Base-by-base conservation (phyloP, 2,113 vertebrate genomes). In the Ammospiza caudacuta region DNA sequence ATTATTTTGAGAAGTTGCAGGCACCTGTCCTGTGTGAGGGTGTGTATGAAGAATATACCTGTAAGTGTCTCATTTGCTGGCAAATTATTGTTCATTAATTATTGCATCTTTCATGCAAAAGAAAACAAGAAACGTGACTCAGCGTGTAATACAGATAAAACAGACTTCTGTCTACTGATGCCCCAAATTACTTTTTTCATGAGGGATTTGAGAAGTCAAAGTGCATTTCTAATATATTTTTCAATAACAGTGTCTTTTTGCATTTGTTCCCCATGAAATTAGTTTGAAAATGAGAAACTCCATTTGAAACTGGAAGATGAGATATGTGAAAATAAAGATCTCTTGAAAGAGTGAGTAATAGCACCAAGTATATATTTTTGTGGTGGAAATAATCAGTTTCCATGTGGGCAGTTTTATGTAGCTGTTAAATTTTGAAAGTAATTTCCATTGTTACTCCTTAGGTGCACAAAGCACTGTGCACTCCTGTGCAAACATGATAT, bases 271-370 rank as follows among this genome's bases (percentile, higher is more conserved):
- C 75, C 89, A 43, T 57, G 69, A 69, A 96, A 97, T 73, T 94
- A 99, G 99, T 98, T 99, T 98, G 98, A 98, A 98, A 99, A 99
- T 97, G 99, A 99, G 98, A 98, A 97, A 94, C 98, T 99, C 74
- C 99, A 97, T 95, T 97, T 99, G 90, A 99, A 99, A 96, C 96
- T 99, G 96, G 99, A 99, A 96, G 98, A 99, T 88, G 98, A 98
- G 97, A 98, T 99, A 52, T 97, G 98, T 98, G 98, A 99, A 98
- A 99, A 99, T 97, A 98, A 99, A 96, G 98, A 99, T 96, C 97
- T 99, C 89, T 98, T 97, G 82, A 99, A 99, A 97, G 99, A 98
- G 99, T 99, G 98, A 97, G 98, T 97, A 95, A 49, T 62, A 63
- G 23, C 87, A 77, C 54, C 84, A 83, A 47, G 85, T 61, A 20